Evolutionary conservation across 2,797 vertebrate genomes (phyloP).

Genomic region (Gouania willdenowi): DNA sequence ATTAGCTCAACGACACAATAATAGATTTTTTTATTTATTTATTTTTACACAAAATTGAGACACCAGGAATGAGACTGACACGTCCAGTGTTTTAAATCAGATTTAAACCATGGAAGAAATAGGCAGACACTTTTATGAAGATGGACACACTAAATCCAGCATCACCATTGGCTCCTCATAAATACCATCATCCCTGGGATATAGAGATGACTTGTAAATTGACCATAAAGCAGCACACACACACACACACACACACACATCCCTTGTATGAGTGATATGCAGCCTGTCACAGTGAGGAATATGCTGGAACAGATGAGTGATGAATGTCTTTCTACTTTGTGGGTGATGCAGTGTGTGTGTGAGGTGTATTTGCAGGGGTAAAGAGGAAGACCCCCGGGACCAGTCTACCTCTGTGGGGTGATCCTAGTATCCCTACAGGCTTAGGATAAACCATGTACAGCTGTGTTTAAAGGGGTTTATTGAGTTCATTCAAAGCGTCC

Average conservation of each 20-base stretch:
- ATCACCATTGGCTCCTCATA: conserved; percentile 57
- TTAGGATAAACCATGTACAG: conserved; percentile 57
- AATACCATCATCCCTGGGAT: conserved; percentile 62
- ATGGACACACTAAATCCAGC: conserved; percentile 59
- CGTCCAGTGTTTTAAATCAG: conserved; percentile 25
- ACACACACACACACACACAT: conserved; percentile 16
- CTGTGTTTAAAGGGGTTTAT: conserved; percentile 62
- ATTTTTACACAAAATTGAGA: conserved; percentile 33
- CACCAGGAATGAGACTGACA: conserved; percentile 36
- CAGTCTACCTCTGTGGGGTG: conserved; percentile 37
- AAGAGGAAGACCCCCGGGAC: conserved; percentile 46
- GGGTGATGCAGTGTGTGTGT: conserved; percentile 26
- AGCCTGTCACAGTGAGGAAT: conserved; percentile 37
- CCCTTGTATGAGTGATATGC: conserved; percentile 47
- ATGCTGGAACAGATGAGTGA: conserved; percentile 59
- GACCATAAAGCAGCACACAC: conserved; percentile 47
- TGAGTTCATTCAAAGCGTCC: conserved; percentile 55
- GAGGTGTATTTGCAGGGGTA: conserved; percentile 8
- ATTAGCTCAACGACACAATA: conserved; percentile 47
- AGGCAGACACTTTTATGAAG: conserved; percentile 62
- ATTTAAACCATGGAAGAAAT: conserved; percentile 44
- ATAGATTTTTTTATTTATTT: too few species aligned
- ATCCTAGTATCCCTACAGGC: conserved; percentile 50
- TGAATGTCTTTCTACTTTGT: conserved; percentile 60
- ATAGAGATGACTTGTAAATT: conserved; percentile 63